A percentile compares a stretch with the other conserved stretches of the same genome.
Evolutionary conservation across 2,113 vertebrate species (phyloP).

Genomic region (Rhinolophus ferrumequinum): DNA sequence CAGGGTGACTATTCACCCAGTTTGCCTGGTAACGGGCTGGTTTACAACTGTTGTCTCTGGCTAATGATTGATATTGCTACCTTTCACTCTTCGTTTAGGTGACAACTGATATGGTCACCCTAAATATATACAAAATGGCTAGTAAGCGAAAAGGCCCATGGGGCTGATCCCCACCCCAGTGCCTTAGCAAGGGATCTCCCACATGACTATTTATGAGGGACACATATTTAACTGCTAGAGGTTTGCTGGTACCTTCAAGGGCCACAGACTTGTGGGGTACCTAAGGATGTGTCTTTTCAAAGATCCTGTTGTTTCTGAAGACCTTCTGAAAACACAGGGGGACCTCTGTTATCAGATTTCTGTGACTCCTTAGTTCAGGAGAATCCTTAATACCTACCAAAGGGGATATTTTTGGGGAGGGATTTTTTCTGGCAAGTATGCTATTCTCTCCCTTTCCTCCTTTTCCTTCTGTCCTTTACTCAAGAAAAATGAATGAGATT

Average conservation of each 20-base stretch:
- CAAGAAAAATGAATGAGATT: not conserved
- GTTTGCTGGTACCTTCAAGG: not conserved
- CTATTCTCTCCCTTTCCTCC: not conserved
- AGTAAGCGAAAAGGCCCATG: not conserved
- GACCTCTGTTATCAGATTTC: not conserved
- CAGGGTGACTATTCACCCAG: not conserved
- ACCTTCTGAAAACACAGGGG: not conserved
- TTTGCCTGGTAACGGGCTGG: not conserved
- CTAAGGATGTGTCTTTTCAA: not conserved
- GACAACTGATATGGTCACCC: not conserved
- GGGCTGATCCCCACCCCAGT: not conserved
- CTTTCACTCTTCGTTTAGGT: not conserved
- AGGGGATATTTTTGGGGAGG: not conserved
- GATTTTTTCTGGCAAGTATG: not conserved
- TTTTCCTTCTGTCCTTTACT: not conserved
- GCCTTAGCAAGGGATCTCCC: not conserved
- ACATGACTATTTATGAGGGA: not conserved
- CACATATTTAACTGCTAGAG: rapidly evolving
- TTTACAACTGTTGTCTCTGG: not conserved
- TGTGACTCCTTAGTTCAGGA: not conserved
- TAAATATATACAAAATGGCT: not conserved
- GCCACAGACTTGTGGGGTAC: not conserved
- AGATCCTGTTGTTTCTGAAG: not conserved
- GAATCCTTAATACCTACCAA: not conserved
- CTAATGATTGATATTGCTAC: not conserved